These are phyloP conservation scores for Festucalex cinctus DNA, from an alignment of 2,113 vertebrate genomes.

Conservation along the genomic window DNA sequence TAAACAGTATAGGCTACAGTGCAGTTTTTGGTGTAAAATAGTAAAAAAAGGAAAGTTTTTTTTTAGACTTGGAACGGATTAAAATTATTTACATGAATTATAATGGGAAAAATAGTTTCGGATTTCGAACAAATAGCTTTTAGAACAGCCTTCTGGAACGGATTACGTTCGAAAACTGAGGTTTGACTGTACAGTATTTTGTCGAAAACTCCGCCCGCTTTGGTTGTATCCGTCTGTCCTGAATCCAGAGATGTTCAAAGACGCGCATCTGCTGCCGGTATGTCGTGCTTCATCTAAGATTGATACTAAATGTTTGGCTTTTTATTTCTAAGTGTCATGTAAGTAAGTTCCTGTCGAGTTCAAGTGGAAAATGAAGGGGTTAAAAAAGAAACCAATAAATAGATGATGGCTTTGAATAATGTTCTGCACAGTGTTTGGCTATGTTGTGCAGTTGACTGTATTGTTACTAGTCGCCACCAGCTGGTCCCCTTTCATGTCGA, in stretches of 20 bases:
- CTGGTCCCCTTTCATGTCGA: slow-evolving; percentile 32
- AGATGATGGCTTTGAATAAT: slow-evolving; percentile 58
- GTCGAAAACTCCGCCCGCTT: neutral
- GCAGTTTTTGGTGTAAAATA: too few relatives aligned
- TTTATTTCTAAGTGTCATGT: slow-evolving; percentile 58
- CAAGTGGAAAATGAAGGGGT: slow-evolving; percentile 7
- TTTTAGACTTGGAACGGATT: too few relatives aligned
- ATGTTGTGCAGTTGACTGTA: slow-evolving; percentile 66
- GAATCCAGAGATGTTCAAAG: slow-evolving; percentile 47
- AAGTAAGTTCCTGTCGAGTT: slow-evolving; percentile 62
- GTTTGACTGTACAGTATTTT: too few relatives aligned
- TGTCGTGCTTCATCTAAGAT: slow-evolving; percentile 59
- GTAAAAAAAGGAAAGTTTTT: too few relatives aligned
- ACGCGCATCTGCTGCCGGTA: slow-evolving; percentile 44
- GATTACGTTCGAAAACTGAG: too few relatives aligned
- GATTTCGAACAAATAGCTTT: too few relatives aligned
- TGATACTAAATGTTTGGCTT: slow-evolving; percentile 55
- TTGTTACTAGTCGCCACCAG: slow-evolving; percentile 45
- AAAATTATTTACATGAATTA: too few relatives aligned
- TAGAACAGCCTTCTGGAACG: too few relatives aligned
- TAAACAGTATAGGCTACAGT: too few relatives aligned
- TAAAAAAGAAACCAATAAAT: too few relatives aligned
- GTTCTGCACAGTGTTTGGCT: slow-evolving; percentile 63
- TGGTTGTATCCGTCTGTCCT: slow-evolving; percentile 36
- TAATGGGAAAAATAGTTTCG: too few relatives aligned